Conservation (phyloP, 2,888 invertebrate species). For the Thymelicus sylvestris region DNA sequence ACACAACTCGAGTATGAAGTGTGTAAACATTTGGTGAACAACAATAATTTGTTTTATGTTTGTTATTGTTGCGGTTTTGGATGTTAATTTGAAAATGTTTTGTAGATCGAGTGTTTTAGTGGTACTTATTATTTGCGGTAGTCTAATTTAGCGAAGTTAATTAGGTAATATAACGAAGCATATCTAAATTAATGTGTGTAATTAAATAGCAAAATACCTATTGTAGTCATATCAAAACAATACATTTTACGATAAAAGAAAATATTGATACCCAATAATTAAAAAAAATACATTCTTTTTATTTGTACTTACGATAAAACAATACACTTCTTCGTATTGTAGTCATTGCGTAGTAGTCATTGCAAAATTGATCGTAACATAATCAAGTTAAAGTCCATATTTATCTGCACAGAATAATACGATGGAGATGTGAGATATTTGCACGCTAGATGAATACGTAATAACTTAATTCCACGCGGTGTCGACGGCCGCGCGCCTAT, state of each 20-base stretch:
- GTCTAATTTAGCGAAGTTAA: background rate
- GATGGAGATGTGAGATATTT: slow-evolving; percentile 21
- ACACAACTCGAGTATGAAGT: background rate
- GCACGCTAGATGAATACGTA: slow-evolving; percentile 29
- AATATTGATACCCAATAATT: no score
- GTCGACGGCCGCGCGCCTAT: slow-evolving; percentile 16
- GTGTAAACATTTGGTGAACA: background rate
- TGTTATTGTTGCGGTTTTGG: background rate
- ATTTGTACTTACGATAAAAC: background rate
- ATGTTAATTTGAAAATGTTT: background rate
- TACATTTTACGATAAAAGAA: no score
- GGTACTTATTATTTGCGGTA: background rate
- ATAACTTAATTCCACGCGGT: slow-evolving; percentile 21
- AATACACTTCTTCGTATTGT: background rate
- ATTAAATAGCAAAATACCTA: no score
- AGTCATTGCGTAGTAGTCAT: no score
- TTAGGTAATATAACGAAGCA: no score
- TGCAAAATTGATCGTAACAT: background rate
- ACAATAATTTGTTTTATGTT: background rate
- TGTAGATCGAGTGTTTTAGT: background rate
- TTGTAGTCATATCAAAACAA: no score
- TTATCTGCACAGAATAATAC: background rate
- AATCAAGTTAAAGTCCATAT: background rate
- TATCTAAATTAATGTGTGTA: no score
- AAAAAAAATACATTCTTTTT: background rate